A percentile compares a stretch with the other conserved stretches of the same genome.
Evolutionary conservation across 2,113 vertebrate species (phyloP).

Genomic region (Antigone vipio): DNA sequence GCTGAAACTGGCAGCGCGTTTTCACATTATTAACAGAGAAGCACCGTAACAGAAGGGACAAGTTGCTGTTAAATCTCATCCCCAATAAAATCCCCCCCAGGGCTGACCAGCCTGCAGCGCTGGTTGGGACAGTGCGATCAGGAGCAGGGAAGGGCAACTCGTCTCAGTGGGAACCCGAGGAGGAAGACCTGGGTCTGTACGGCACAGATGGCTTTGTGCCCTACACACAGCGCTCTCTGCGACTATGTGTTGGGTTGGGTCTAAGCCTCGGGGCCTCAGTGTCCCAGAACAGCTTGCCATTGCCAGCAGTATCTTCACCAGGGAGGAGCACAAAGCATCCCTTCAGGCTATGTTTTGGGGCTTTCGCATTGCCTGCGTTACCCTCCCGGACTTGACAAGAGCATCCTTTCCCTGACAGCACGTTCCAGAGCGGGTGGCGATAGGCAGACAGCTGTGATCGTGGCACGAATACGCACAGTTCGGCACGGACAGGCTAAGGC

Average conservation of each 20-base stretch:
- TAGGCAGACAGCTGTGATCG: neutral
- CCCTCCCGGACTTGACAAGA: neutral
- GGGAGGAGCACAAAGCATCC: neutral
- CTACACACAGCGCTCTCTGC: neutral
- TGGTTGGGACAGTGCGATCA: neutral
- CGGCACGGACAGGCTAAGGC: neutral
- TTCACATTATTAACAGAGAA: neutral
- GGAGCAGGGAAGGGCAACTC: neutral
- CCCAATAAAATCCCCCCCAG: neutral
- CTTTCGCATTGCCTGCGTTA: neutral
- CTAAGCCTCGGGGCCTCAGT: neutral
- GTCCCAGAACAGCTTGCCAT: neutral
- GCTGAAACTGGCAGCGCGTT: neutral
- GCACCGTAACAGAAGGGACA: neutral
- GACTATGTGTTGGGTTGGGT: neutral
- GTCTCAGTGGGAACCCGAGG: neutral
- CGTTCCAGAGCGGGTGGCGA: neutral
- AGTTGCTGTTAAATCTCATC: neutral
- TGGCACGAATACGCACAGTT: neutral
- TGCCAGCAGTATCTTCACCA: neutral
- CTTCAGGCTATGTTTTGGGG: neutral
- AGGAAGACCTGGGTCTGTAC: neutral
- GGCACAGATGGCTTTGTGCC: neutral
- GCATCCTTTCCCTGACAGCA: neutral
- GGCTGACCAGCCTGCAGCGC: neutral